Conservation (phyloP, 1,140 invertebrate species). For the Diachasma alloeum region DNA sequence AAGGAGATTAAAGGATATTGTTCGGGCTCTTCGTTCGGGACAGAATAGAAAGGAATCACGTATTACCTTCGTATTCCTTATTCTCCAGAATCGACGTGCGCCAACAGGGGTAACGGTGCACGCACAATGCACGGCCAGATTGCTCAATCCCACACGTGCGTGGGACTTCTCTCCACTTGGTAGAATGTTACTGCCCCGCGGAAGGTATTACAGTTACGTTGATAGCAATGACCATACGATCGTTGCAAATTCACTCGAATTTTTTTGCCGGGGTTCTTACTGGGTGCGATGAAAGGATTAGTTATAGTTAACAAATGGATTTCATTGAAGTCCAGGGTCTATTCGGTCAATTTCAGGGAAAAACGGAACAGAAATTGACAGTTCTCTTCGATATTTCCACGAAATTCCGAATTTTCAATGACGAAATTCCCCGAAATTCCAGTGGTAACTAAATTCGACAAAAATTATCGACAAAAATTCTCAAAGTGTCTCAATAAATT, state of each 20-base stretch:
- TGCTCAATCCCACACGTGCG: slow-evolving; percentile 49
- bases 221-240: slow-evolving; percentile 50
- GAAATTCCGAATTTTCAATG: no score
- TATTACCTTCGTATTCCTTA: not conserved
- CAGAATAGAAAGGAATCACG: slow-evolving; percentile 1
- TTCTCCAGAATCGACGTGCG: slow-evolving; percentile 6
- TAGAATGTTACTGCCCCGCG: slow-evolving; percentile 1
- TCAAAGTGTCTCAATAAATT: no score
- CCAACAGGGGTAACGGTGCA: slow-evolving; percentile 44
- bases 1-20: slow-evolving; percentile 12
- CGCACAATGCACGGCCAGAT: slow-evolving; percentile 42
- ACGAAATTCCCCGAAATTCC: no score
- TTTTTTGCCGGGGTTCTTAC: not conserved
- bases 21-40: not conserved
- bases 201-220: slow-evolving; percentile 48
- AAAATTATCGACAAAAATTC: no score
- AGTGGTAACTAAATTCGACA: no score
- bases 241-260: slow-evolving; percentile 29
- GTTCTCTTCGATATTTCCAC: no score
- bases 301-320: no score
- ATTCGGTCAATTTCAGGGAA: no score
- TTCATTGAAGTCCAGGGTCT: no score
- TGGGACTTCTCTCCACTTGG: slow-evolving; percentile 33
- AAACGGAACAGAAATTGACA: no score
- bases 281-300: not conserved